Percentiles rank a stretch among this genome's conserved stretches.
phyloP scores from a whole-genome alignment of 2,888 invertebrate genomes.

The Chloromyia formosa region DNA sequence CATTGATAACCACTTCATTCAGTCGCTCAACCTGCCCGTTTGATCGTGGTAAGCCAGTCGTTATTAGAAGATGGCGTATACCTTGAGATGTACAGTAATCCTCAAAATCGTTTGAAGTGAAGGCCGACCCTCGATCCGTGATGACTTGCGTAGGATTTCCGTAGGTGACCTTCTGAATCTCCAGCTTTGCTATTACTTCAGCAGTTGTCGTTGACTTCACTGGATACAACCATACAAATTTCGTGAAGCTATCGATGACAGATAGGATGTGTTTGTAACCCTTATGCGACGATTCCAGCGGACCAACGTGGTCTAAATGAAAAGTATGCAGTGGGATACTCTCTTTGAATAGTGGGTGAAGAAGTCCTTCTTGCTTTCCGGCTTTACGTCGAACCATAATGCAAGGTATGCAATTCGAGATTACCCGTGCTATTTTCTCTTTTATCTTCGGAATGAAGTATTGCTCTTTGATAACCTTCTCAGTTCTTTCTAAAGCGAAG shows the following conservation, averaged over 20 bases:
- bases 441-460: constrained; percentile 35
- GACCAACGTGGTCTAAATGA: constrained; percentile 28
- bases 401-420: constrained; percentile 18
- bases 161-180: background rate
- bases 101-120: background rate
- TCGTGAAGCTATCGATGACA: background rate
- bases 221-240: background rate
- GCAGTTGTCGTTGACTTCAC: background rate
- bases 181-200: background rate
- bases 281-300: constrained; percentile 44
- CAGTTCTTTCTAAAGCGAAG: constrained; percentile 35
- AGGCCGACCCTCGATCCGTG: background rate
- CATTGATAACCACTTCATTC: background rate
- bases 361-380: constrained; percentile 8
- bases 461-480: background rate
- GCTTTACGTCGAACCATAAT: constrained; percentile 11
- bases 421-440: background rate
- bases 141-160: background rate
- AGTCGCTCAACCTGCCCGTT: constrained; percentile 4
- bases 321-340: constrained; percentile 10
- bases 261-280: constrained; percentile 46
- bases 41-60: constrained; percentile 2
- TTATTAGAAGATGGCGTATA: background rate
- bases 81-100: background rate
- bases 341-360: background rate